Evolutionary conservation across 2,797 vertebrate genomes (phyloP), one percentile per base, ranked within the genome.

Genomic region (Pangasius mekongensis): DNA sequence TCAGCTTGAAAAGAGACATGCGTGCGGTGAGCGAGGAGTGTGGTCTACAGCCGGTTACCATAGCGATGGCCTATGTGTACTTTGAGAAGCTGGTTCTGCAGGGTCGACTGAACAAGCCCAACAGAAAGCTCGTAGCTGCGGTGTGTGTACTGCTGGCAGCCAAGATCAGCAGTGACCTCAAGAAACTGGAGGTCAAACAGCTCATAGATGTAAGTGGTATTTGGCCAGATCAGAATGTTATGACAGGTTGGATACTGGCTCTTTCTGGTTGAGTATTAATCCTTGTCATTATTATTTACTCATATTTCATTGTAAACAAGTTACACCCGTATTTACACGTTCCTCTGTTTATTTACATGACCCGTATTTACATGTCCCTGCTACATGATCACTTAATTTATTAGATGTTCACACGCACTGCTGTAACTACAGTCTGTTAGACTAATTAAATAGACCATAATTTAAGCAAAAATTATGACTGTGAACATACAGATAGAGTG

Each of bases 41-140:
- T 87, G 94, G 89, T 24, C 94, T 99, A 73, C 98, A 99, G 96
- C 98, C 98, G 0, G 97, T 98, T 86, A 98, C 98, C 18, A 97
- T 97, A 90, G 98, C 95, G 1, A 98, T 99, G 98, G 97, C 98
- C 52, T 99, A 98, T 24, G 99, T 99, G 90, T 99, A 99, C 96
- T 99, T 99, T 60, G 99, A 99, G 96, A 99, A 99, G 95, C 96
- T 99, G 27, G 97, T 98, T 91, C 96, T 99, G 82, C 98, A 98
- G 95, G 98, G 98, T 2, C 97, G 97, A 52, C 97, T 99, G 92
- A 98, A 98, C 96, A 99, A 99, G 94, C 97, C 98, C 94, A 99
- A 99, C 97, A 97, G 98, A 94, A 99, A 99, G 94, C 95, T 99
- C 93, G 98, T 98, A 8, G 97, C 98, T 0, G 98, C 98, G 0